Evolutionary conservation across 1,140 invertebrate genomes (phyloP), one percentile per base, ranked within the genome.

Genomic region (Pogonus chalceus): DNA sequence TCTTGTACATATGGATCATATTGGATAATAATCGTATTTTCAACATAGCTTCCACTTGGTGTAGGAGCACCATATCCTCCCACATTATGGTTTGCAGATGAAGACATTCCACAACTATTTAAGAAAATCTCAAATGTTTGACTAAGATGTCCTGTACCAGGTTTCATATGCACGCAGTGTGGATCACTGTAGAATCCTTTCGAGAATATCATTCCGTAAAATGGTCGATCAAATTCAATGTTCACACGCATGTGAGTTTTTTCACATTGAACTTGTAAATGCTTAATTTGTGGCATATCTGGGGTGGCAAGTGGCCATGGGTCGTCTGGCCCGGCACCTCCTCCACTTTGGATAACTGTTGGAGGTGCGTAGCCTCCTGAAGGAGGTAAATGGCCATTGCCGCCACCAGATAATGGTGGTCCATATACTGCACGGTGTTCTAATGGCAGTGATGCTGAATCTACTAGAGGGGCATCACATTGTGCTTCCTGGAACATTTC

Each of bases 151-250:
- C 92, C 92, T 0, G 88, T 90, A 1, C 89, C 90, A 0, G 91
- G 87, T 61, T 91, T 90, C 35, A 95, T 67, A 64, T 96, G 91
- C 35, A 95, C 89, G 69, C 92, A 96, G 63, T 91, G 88, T 1
- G 85, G 78, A 65, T 93, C 90, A 60, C 88, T 92, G 72, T 92
- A 94, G 74, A 87, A 88, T 24, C 87, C 90, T 71, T 94, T 94
- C 51, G 88, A 92, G 76, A 96, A 96, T 58, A 96, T 92, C 83
- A 95, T 92, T 2, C 92, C 92, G 69, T 94, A 93, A 73, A 96
- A 96, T 0, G 92, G 91, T 23, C 91, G 77, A 67, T 95, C 92
- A 72, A 96, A 95, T 68, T 93, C 90, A 60, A 96, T 91, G 70
- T 91, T 92, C 4, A 95, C 91, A 22, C 90, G 76, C 92, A 96